phyloP scores from a whole-genome alignment of 1,140 invertebrate genomes.

The Drosophila pallidifrons region DNA sequence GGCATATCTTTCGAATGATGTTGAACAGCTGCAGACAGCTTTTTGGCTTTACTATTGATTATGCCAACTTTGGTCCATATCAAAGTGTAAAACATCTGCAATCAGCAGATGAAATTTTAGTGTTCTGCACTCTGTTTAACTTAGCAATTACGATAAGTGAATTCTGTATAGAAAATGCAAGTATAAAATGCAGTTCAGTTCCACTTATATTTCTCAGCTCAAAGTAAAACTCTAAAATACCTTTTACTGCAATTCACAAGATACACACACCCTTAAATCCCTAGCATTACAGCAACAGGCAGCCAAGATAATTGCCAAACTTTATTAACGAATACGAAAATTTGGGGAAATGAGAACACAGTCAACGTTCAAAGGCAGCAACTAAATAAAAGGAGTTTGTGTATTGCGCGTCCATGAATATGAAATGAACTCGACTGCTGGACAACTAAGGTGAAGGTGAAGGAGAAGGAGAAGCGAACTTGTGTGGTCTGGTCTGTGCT shows the following conservation, averaged over 20 bases:
- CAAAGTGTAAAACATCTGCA: constrained; percentile 1
- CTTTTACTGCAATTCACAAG: constrained; percentile 13
- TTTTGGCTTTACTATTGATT: constrained; percentile 37
- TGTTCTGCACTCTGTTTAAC: not conserved
- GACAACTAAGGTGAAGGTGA: constrained; percentile 8
- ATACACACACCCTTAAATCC: constrained; percentile 31
- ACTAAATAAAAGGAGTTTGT: constrained; percentile 50
- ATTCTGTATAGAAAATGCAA: constrained; percentile 9
- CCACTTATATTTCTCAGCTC: not conserved
- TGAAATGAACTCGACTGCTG: constrained; percentile 63
- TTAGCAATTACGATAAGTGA: constrained; percentile 26
- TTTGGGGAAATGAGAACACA: constrained; percentile 13
- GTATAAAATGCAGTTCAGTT: too few species aligned
- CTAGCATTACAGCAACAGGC: constrained; percentile 65
- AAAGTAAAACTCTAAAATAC: constrained; percentile 9
- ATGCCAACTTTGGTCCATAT: constrained; percentile 24
- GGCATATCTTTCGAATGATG: constrained; percentile 9
- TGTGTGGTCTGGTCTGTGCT: constrained; percentile 14
- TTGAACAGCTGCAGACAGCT: constrained; percentile 28
- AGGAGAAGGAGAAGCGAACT: not conserved
- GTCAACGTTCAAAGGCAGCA: constrained; percentile 15
- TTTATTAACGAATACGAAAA: constrained; percentile 72
- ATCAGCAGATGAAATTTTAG: constrained; percentile 14
- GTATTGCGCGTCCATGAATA: constrained; percentile 74
- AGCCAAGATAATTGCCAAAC: constrained; percentile 75